These are phyloP conservation scores for Bergia puertoricense DNA, from an alignment of 92 coral and sea anemone species.

Conservation along the genomic window DNA sequence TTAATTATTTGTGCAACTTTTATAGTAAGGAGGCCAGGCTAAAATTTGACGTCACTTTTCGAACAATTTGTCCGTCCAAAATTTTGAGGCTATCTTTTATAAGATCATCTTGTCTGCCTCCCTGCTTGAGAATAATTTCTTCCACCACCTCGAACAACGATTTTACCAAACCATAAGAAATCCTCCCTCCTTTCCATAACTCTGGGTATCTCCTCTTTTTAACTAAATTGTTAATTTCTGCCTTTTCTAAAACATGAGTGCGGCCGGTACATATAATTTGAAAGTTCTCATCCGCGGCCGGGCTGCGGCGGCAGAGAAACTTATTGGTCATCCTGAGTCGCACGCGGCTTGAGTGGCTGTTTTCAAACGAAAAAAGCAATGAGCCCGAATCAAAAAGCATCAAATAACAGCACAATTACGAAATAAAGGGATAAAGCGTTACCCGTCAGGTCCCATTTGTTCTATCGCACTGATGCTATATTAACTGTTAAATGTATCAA, in stretches of 20 bases:
- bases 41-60: too few species aligned
- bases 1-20: too few species aligned
- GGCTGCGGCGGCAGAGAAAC: too few species aligned
- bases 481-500: too few species aligned
- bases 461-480: too few species aligned
- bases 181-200: constrained; percentile 7
- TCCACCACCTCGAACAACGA: constrained; percentile 27
- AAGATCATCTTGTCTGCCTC: constrained; percentile 23
- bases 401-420: neutral
- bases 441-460: too few species aligned
- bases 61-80: neutral
- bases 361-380: constrained; percentile 9
- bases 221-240: constrained; percentile 10
- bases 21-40: too few species aligned
- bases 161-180: constrained; percentile 22
- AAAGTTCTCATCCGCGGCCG: neutral
- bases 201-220: constrained; percentile 19
- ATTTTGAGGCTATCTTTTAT: neutral
- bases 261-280: neutral
- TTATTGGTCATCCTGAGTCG: neutral
- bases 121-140: neutral
- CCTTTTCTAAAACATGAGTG: neutral
- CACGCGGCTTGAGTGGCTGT: constrained; percentile 5
- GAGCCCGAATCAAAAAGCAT: neutral
- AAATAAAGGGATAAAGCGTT: neutral